A percentile compares a stretch with the other conserved stretches of the same genome.
Evolutionary conservation across 2,888 invertebrate genomes (phyloP).

Genomic region (Octonoba sinensis): DNA sequence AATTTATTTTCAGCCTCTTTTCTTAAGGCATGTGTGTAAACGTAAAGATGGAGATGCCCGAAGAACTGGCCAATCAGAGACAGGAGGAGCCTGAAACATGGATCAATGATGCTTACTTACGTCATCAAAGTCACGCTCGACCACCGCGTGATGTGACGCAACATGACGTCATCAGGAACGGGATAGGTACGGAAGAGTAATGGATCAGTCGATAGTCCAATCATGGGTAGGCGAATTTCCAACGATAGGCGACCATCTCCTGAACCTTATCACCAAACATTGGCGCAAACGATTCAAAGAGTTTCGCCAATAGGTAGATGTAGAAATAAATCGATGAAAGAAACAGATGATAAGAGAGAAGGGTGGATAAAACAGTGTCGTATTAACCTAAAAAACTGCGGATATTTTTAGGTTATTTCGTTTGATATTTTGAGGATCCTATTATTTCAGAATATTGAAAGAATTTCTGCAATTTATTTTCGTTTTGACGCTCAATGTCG

Average conservation of each 20-base stretch:
- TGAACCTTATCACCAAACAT: neutral
- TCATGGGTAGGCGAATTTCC: conserved; percentile 15
- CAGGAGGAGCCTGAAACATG: conserved; percentile 18
- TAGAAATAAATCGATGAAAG: conserved; percentile 19
- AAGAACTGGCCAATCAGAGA: conserved; percentile 17
- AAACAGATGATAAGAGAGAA: conserved; percentile 15
- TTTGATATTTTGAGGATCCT: conserved; percentile 3
- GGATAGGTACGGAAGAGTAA: conserved; percentile 29
- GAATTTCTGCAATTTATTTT: too few species aligned
- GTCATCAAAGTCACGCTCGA: conserved; percentile 54
- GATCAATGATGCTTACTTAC: conserved; percentile 54
- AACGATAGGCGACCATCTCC: neutral
- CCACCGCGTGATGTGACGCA: conserved; percentile 52
- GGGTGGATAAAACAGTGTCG: neutral
- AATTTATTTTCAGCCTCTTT: too few species aligned
- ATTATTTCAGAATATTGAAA: neutral
- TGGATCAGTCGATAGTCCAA: conserved; percentile 55
- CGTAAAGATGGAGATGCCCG: conserved; percentile 19
- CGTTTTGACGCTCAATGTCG: too few species aligned
- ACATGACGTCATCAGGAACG: conserved; percentile 47
- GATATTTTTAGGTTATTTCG: conserved; percentile 30
- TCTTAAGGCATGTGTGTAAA: conserved; percentile 11
- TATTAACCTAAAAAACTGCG: conserved; percentile 39
- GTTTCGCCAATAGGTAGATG: conserved; percentile 11
- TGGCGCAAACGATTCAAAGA: neutral